Evolutionary conservation across 37 sponge, comb jelly and placozoan genomes (phyloP), one percentile per base, ranked within the genome.

Genomic region (Geodia barretti): DNA sequence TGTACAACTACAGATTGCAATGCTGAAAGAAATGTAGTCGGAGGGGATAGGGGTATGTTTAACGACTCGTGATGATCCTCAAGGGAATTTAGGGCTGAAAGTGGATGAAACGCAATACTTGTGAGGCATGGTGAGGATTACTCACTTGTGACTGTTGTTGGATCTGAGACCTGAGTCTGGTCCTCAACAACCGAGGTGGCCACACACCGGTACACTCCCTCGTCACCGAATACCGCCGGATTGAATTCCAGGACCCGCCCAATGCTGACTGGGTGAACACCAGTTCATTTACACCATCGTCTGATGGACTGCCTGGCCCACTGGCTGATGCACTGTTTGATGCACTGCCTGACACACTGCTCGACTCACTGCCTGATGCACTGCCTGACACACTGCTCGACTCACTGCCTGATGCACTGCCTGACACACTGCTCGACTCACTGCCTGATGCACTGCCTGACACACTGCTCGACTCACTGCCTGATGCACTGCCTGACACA

Each of bases 181-280:
- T 23, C 30, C 65, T 29, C 65, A 4, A 29, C 30, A 23, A 7
- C 29, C 20, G 30, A 29, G 65, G 24, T 7, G 65, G 65, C 65
- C 65, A 29, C 65, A 64, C 65, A 64, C 5, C 20, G 65, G n/a
- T 64, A 64, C 65, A 64, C 65, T 64, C 65, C 65, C 65, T 31
- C 70, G 21, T 36, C 70, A 33, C 70, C 36, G 9, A 70, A 31
- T 35, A 70, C 31, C 36, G 33, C 70, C 3, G 70, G 21, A 14
- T 26, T 39, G 39, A 67, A n/a, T 7, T 29, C 62, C 24, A 75
- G 63, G 14, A 47, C 54, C 14, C 54, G 54, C 54, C 14, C 54
- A 7, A 47, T 47, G 7, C 11, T 17, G 11, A 47, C 54, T 47
- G 54, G 14, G 14, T 14, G 7, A n/a, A 47, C 14, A 47, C 11